A percentile compares a stretch with the other conserved stretches of the same genome.
phyloP scores from a whole-genome alignment of 2,888 invertebrate genomes.

The Apodemia duryi region DNA sequence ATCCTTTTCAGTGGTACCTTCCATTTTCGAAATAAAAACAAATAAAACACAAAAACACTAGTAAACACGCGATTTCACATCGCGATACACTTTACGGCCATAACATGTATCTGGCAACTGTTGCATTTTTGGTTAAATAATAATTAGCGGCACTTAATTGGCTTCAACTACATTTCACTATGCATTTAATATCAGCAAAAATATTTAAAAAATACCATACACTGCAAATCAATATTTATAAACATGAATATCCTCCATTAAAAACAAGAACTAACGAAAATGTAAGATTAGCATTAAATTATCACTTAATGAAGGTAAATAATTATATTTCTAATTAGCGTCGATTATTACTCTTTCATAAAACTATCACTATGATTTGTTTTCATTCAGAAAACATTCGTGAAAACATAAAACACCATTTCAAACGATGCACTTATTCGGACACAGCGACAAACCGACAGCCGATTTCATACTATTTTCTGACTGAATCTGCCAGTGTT shows the following conservation, averaged over 20 bases:
- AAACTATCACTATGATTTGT: constrained; percentile 31
- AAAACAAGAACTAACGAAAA: constrained; percentile 39
- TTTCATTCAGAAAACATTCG: constrained; percentile 62
- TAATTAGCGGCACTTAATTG: constrained; percentile 5
- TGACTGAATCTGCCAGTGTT: not conserved
- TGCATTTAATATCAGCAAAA: constrained; percentile 45
- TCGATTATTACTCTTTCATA: constrained; percentile 30
- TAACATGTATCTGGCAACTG: constrained; percentile 51
- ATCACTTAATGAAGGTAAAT: constrained; percentile 18
- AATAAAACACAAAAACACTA: constrained; percentile 48
- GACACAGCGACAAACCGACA: constrained; percentile 38
- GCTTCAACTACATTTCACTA: constrained; percentile 28
- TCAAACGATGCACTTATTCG: constrained; percentile 35
- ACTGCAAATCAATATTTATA: constrained; percentile 77
- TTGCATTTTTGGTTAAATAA: constrained; percentile 52
- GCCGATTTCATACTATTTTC: constrained; percentile 14
- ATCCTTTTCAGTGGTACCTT: constrained; percentile 87
- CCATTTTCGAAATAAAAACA: constrained; percentile 79
- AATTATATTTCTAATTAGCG: constrained; percentile 24
- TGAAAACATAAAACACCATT: constrained; percentile 31
- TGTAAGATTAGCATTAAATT: constrained; percentile 36
- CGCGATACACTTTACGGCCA: constrained; percentile 42
- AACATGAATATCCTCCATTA: constrained; percentile 68
- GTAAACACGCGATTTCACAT: constrained; percentile 53
- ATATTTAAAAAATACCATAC: constrained; percentile 47